phyloP scores from a whole-genome alignment of 1,140 invertebrate species.

The Scylla paramamosain region DNA sequence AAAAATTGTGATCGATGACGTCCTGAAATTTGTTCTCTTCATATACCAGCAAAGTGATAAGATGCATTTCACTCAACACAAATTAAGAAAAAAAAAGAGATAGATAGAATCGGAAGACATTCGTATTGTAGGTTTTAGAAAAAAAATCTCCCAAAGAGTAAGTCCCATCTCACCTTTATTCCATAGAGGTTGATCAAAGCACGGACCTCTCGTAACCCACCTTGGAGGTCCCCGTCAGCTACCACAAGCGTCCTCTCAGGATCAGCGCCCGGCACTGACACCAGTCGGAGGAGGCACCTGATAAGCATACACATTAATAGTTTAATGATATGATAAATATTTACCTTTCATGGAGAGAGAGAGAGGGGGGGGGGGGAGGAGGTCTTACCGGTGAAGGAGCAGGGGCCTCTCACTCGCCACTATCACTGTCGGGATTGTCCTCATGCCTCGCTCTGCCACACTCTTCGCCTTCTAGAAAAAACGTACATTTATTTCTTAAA shows the following conservation, averaged over 20 bases:
- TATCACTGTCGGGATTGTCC: constrained; percentile 33
- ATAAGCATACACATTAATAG: no score
- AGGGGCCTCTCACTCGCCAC: constrained; percentile 53
- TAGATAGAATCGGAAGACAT: no score
- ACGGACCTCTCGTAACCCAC: constrained; percentile 41
- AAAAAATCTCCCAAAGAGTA: neutral
- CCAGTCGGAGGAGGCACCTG: constrained; percentile 56
- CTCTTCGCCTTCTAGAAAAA: neutral
- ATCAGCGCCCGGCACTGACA: neutral
- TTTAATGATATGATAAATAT: no score
- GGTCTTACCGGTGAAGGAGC: constrained; percentile 5
- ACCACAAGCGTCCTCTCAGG: constrained; percentile 45
- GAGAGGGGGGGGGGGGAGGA: constrained; percentile 25
- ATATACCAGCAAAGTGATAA: no score
- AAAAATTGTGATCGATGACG: no score
- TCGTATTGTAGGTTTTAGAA: no score
- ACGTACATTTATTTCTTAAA: no score
- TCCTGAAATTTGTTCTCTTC: no score
- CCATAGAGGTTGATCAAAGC: constrained; percentile 50
- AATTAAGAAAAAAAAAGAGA: no score
- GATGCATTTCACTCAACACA: no score
- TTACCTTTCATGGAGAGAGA: constrained; percentile 1
- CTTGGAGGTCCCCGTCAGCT: constrained; percentile 49
- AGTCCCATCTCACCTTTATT: constrained; percentile 37
- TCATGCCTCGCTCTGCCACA: no score